Base-by-base conservation (phyloP, 2,888 invertebrate genomes). In the Poecilobothrus nobilitatus region DNA sequence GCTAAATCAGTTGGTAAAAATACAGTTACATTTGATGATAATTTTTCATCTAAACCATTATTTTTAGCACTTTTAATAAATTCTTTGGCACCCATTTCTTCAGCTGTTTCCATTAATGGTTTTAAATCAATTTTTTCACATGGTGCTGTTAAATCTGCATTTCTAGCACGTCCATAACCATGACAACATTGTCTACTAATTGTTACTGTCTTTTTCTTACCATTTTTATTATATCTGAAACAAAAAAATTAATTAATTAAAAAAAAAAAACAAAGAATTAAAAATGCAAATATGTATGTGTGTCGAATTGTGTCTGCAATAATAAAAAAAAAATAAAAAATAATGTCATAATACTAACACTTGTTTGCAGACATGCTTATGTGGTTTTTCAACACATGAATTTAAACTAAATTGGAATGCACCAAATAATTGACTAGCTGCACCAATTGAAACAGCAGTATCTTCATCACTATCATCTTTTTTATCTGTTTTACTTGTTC, bases 111-210 rank as follows among this genome's bases (percentile, higher is more conserved):
- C 65, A 84, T 76, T 70, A 88, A 75, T 27, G 84, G 81, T 76
- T 86, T 85, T 71, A 88, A 82, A 69, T 87, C 85, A 27, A 87
- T 84, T 83, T 84, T 78, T 70, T 79, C 81, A 73, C 86, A 86
- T 53, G 83, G 84, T 67, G 79, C 77, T 68, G 80, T 78, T n/a
- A 79, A 78, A 63, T 79, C 78, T 20, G 78, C 79, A 70, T 78
- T 79, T 69, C 76, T 76, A 70, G 77, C 75, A 67, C 86, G 82
- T 68, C 84, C 82, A 78, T 82, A 89, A 62, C 90, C 90, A 76
- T 86, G 85, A 77, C 90, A 91, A 77, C 90, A 91, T 77, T 88
- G 86, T 73, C 88, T 86, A 22, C 85, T 85, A 66, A 88, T 84
- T 18, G 84, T 85, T 72, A 86, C 80, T 2, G 87, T 88, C 78